Evolutionary conservation across 2,797 vertebrate species (phyloP), one percentile per base, ranked within the genome.

Genomic region (Glyptemys insculpta): DNA sequence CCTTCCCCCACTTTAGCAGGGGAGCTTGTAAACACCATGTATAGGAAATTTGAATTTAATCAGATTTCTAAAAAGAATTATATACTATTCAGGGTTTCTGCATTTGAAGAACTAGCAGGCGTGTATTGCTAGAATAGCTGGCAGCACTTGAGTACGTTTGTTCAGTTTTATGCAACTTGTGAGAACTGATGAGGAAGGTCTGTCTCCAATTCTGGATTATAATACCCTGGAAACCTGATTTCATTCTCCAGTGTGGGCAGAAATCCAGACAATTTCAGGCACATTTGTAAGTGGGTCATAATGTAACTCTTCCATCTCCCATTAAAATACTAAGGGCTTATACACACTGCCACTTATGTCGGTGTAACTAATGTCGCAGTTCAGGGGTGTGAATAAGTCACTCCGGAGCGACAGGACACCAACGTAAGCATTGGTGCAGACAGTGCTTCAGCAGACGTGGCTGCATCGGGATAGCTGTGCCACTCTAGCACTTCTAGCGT

Each of bases 1-100:
- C 80, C 94, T 93, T 93, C 95, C 96, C 86, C 93, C 85, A 94
- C 50, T 91, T 95, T 86, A 92, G 80, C 81, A 88, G 89, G 91
- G 94, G 74, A 79, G 91, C 85, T 96, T 89, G 93, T 84, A 96
- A 91, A 92, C 94, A 86, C 89, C 14, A 53, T 0, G 5, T 59
- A 86, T 87, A 85, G 94, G 95, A 95, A 96, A 96, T 79, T 84
- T 90, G 68, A 87, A 92, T 85, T 95, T 92, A 87, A 96, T 59
- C 50, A 85, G 83, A 41, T 83, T 96, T 95, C 91, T 95, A 92
- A 81, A 96, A 83, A 0, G 18, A 93, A 89, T 85, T 79, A 94
- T 0, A 4, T 4, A 11, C 80, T 89, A 94, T 76, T 96, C 89
- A 89, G 87, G 68, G 19, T 96, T 90, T 88, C 91, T 97, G 78